Evolutionary conservation across 2,797 vertebrate species (phyloP).

Genomic region (Parotocinclus haroldoi): DNA sequence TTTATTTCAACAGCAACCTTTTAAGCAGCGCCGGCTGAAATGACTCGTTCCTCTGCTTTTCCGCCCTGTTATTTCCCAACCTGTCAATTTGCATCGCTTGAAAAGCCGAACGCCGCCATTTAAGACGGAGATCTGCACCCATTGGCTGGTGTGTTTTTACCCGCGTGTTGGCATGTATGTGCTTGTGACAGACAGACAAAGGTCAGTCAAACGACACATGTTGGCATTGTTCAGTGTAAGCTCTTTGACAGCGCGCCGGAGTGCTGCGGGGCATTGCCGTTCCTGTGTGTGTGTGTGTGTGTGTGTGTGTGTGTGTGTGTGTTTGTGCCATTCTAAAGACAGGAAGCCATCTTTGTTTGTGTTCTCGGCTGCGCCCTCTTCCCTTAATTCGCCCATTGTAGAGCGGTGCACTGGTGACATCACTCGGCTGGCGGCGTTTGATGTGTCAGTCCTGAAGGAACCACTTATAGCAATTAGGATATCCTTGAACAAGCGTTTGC

Average conservation of each 20-base stretch:
- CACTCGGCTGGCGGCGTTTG: slow-evolving; percentile 85
- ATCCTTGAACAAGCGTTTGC: slow-evolving; percentile 98
- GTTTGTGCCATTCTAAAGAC: slow-evolving; percentile 44
- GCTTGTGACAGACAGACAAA: slow-evolving; percentile 11
- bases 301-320: too few species aligned
- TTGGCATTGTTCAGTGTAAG: not conserved
- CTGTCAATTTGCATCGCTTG: not conserved
- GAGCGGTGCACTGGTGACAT: slow-evolving; percentile 81
- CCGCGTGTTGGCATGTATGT: slow-evolving; percentile 1
- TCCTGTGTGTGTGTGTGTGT: slow-evolving; percentile 20
- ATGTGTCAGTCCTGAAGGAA: slow-evolving; percentile 90
- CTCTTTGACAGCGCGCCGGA: not conserved
- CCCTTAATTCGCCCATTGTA: slow-evolving; percentile 79
- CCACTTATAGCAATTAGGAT: slow-evolving; percentile 99
- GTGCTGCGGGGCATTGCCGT: not conserved
- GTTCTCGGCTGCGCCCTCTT: slow-evolving; percentile 66
- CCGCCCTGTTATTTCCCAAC: not conserved
- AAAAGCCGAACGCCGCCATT: not conserved
- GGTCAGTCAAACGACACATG: slow-evolving; percentile 19
- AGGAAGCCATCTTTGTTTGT: slow-evolving; percentile 65
- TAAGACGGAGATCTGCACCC: not conserved
- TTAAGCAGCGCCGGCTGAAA: not conserved
- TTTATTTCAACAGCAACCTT: not conserved
- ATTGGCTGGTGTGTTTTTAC: slow-evolving; percentile 2
- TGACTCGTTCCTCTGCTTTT: not conserved